Evolutionary conservation across 2,888 invertebrate species (phyloP).

Genomic region (Idaea dimidiata): DNA sequence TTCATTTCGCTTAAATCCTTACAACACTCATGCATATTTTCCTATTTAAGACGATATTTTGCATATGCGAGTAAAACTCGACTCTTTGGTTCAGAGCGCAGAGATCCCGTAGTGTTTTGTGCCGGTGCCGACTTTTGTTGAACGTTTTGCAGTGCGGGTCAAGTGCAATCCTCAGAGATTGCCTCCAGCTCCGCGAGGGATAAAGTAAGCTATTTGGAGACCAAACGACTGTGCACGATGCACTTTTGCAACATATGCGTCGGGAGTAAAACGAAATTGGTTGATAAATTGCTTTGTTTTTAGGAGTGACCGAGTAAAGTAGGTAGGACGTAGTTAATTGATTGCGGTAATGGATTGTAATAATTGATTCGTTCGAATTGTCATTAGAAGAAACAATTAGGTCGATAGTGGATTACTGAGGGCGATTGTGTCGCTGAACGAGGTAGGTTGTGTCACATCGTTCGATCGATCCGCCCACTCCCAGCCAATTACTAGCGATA

Average conservation of each 20-base stretch:
- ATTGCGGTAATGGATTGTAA: constrained; percentile 45
- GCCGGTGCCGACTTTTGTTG: constrained; percentile 49
- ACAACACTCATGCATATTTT: constrained; percentile 20
- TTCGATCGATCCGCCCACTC: constrained; percentile 69
- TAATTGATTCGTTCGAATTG: constrained; percentile 60
- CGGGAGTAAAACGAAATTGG: background rate
- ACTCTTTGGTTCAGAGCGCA: constrained; percentile 38
- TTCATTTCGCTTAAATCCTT: constrained; percentile 16
- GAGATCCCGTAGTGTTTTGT: constrained; percentile 35
- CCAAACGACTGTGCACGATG: constrained; percentile 20
- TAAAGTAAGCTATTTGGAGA: constrained; percentile 41
- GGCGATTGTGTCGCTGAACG: constrained; percentile 67
- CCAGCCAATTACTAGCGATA: constrained; percentile 70
- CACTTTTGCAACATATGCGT: constrained; percentile 5
- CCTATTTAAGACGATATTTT: constrained; percentile 19
- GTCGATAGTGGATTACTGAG: constrained; percentile 69
- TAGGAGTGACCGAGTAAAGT: constrained; percentile 40
- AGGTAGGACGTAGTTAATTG: background rate
- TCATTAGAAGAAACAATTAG: constrained; percentile 74
- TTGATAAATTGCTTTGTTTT: constrained; percentile 8
- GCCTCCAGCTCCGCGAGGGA: constrained; percentile 44
- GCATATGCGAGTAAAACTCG: constrained; percentile 31
- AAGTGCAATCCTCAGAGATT: constrained; percentile 64
- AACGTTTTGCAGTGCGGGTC: constrained; percentile 64
- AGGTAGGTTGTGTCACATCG: constrained; percentile 64